Conservation (phyloP, 2,113 vertebrate genomes). For the Otolemur garnettii region DNA sequence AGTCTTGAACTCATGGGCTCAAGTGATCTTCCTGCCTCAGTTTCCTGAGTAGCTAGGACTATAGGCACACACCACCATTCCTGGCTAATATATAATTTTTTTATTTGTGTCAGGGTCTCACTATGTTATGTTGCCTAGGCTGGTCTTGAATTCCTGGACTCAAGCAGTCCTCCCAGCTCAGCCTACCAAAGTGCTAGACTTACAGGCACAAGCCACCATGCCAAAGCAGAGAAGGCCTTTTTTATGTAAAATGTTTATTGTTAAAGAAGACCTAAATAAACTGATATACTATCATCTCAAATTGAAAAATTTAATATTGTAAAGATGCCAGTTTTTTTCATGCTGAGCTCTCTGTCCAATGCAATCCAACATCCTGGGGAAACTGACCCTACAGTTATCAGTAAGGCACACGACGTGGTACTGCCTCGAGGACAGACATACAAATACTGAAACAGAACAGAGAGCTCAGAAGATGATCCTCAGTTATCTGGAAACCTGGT, state of each 20-base stretch:
- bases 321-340: conserved; percentile 27
- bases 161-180: too few relatives aligned
- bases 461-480: not conserved
- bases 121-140: too few relatives aligned
- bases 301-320: not conserved
- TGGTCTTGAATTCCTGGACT: too few relatives aligned
- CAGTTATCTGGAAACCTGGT: conserved; percentile 6
- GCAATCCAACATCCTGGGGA: not conserved
- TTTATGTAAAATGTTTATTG: not conserved
- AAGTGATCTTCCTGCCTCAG: too few relatives aligned
- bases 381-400: not conserved
- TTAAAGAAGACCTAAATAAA: not conserved
- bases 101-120: too few relatives aligned
- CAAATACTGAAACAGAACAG: not conserved
- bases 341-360: not conserved
- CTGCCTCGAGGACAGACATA: not conserved
- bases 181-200: too few relatives aligned
- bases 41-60: too few relatives aligned
- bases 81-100: too few relatives aligned
- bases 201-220: too few relatives aligned
- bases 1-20: too few relatives aligned
- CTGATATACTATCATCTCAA: not conserved
- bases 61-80: too few relatives aligned
- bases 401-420: not conserved
- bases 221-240: not conserved